Conservation (phyloP, 2,888 invertebrate genomes). For the Didymodactylos carnosus region DNA sequence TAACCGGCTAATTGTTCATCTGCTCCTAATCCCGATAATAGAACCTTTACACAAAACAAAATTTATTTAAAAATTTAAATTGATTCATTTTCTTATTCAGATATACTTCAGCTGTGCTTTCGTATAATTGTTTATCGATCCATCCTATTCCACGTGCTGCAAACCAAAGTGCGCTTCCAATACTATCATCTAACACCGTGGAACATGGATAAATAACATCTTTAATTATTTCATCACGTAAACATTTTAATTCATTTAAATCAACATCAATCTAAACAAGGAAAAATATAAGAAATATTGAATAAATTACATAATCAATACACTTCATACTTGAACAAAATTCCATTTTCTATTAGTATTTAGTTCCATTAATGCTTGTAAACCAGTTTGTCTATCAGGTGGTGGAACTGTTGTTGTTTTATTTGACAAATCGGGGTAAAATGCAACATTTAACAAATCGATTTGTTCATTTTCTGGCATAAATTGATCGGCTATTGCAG, state of each 20-base stretch:
- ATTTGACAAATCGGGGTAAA: constrained; percentile 37
- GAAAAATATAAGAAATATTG: background rate
- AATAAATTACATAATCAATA: background rate
- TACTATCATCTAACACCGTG: constrained; percentile 78
- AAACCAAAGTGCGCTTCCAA: constrained; percentile 81
- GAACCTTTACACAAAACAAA: constrained; percentile 27
- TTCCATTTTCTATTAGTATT: constrained; percentile 59
- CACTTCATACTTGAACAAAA: constrained; percentile 46
- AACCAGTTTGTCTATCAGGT: constrained; percentile 27
- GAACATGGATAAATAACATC: constrained; percentile 63
- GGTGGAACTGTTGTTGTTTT: constrained; percentile 16
- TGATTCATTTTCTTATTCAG: background rate
- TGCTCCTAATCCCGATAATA: constrained; percentile 76
- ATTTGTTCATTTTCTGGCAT: constrained; percentile 45
- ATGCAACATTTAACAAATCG: constrained; percentile 83
- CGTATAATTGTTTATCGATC: constrained; percentile 2
- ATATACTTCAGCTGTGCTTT: constrained; percentile 5
- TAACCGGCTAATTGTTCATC: constrained; percentile 93
- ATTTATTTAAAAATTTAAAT: background rate
- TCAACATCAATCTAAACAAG: constrained; percentile 3
- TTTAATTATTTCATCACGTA: constrained; percentile 35
- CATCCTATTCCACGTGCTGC: constrained; percentile 48
- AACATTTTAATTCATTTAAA: constrained; percentile 6
- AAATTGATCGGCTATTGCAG: constrained; percentile 48
- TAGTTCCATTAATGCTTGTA: constrained; percentile 47